Base-by-base conservation (phyloP, 2,113 vertebrate genomes). In the Amblyopsis rosae region DNA sequence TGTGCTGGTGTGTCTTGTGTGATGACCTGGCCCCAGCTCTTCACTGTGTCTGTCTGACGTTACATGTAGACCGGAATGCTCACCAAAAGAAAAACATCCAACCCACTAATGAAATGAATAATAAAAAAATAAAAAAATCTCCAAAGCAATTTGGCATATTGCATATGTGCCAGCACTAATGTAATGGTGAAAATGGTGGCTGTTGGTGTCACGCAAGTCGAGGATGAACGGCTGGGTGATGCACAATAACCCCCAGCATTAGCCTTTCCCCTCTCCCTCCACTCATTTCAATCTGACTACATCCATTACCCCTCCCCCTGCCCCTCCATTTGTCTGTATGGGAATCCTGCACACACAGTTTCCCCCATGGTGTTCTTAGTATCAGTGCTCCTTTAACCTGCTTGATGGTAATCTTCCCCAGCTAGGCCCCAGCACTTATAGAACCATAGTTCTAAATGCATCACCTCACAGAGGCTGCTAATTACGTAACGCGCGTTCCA, bases 401-500 rank as follows among this genome's bases (percentile, higher is more conserved):
- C 80, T 64, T 3, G 50, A 86, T 83, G 77, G 86, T 93, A 92
- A 93, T 92, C 91, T 88, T 66, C 81, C 69, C 71, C 77, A 35
- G 62, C 76, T 62, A 77, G 81, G 74, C 76, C 76, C 13, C 61
- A 88, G 82, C 86, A 82, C 89, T 92, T 84, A 84, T 89, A 89
- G 90, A 90, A 88, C 88, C 79, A 89, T 59, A 53, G 77, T 73
- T 81, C 47, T 73, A 88, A 87, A 92, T 86, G 88, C 83, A 64
- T 82, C 85, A 86, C 85, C 91, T 87, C 84, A 79, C 62, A 88
- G 90, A 83, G 83, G 82, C 83, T 81, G 90, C 88, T 92, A 90
- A 91, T 91, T 91, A 89, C 83, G 67, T 85, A 88, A 88, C 88
- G 90, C 92, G 90, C 83, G 84, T 89, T 26, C 91, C 84, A 91